Base-by-base conservation (phyloP, 2,797 vertebrate genomes). In the Acanthiza pusilla region DNA sequence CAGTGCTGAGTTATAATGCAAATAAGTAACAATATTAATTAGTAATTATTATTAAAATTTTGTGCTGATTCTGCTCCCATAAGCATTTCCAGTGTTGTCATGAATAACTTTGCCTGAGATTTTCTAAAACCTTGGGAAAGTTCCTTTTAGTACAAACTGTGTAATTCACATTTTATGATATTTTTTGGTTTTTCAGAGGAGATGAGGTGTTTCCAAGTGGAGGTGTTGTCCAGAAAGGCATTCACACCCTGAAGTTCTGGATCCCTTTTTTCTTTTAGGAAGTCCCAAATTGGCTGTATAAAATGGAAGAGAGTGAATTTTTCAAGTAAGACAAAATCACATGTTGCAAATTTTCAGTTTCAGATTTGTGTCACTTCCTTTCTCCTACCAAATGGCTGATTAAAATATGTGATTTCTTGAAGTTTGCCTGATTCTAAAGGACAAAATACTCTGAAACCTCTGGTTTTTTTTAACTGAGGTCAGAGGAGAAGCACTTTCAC, bases 61-160 rank as follows among this genome's bases (percentile, higher is more conserved):
- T 66, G 3, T 36, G 76, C 19, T 48, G 55, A 67, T 88, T 88
- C 26, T 83, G 10, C 10, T 89, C 11, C 43, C 15, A 77, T 21
- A 66, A 47, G 13, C 6, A 13, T 32, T 58, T 54, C 6, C 36
- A 30, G 3, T 36, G 63, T 30, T 58, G 36, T 30, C 10, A 17
- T 53, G 4, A 73, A 47, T 47, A 47, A 38, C 7, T 60, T 70
- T 2, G 51, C 12, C 40, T 40, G 26, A 48, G 18, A 47, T 83
- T 65, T 93, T 66, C 48, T 36, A 38, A 85, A 88, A 60, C 8
- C 6, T 22, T 2, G 0, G 42, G 38, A 66, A 85, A 78, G 79
- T 47, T 13, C 2, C 4, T 3, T 18, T 16, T 20, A 20, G 4
- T 50, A 50, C 17, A 45, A 71, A 32, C 2, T 0, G 4, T 5